Base-by-base conservation (phyloP, 1,140 invertebrate genomes). In the Drosophila mojavensis region DNA sequence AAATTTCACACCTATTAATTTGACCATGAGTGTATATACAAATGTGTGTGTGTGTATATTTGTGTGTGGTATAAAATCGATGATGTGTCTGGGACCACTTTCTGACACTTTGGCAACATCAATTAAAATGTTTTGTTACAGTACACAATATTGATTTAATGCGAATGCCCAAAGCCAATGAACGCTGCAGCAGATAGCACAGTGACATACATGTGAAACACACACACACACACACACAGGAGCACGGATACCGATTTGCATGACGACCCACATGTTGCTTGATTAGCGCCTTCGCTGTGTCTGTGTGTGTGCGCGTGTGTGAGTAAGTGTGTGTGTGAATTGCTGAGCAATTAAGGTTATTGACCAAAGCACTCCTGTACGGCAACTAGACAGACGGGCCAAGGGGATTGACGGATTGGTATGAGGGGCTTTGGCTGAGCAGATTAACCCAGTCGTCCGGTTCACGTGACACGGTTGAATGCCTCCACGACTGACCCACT, bases 331-430 rank as follows among this genome's bases (percentile, higher is more conserved):
- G 5, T 30, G 28, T 64, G 48, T 51, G 81, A 81, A 86, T 81
- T 86, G 82, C 79, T 86, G 82, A 86, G 68, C 82, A 86, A 86
- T 86, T 86, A 86, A 86, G 82, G 82, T 86, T 86, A 82, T 86
- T 86, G 82, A 88, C 82, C 82, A 86, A 73, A 61, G 60, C 33
- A 55, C 53, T 53, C 43, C 17, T 13, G 4, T 30, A 15, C 28
- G 45, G 55, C 45, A 36, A 39, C 36, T 39, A 4, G 9, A 17
- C 4, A 24, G 47, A 48, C 24, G 28, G 17, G 43, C 15, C 15
- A 7, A 15, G 0, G 20, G 43, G 4, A 4, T 17, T 47, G 43
- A 17, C 15, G 43, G 10, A 39, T 39, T 39, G 36, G 10, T 39
- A 13, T 13, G 11, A 10, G 36, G 2, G 11, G 36, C 1, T 11